A percentile compares a stretch with the other conserved stretches of the same genome.
Evolutionary conservation across 2,113 vertebrate genomes (phyloP).

Genomic region (Carassius carassius): DNA sequence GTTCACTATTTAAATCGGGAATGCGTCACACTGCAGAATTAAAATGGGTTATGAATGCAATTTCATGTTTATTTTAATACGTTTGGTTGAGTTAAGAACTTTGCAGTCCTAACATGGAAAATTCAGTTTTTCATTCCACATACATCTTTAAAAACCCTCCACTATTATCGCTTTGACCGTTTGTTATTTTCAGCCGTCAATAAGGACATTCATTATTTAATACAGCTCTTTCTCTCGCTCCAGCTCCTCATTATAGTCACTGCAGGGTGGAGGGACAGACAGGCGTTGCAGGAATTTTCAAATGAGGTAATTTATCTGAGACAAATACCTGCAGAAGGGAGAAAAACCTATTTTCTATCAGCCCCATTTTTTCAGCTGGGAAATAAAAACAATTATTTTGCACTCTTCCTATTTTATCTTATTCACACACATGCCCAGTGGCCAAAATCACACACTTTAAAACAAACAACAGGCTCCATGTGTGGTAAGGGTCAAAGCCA

Average conservation of each 20-base stretch:
- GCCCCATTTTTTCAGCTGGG: conserved; percentile 40
- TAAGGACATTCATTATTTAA: conserved; percentile 38
- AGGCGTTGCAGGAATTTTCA: conserved; percentile 57
- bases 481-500: not conserved
- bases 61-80: conserved; percentile 2
- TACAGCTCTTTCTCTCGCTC: conserved; percentile 44
- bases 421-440: conserved; percentile 16
- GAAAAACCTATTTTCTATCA: conserved; percentile 62
- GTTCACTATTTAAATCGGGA: not conserved
- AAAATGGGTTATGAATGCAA: not conserved
- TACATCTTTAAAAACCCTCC: not conserved
- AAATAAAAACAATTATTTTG: conserved; percentile 66
- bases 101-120: not conserved
- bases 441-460: not conserved
- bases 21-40: not conserved
- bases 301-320: conserved; percentile 67
- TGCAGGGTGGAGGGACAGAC: conserved; percentile 60
- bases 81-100: conserved; percentile 3
- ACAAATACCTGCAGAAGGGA: conserved; percentile 65
- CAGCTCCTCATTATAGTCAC: conserved; percentile 63
- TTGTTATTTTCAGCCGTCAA: conserved; percentile 20
- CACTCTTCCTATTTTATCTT: conserved; percentile 32
- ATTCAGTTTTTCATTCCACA: not conserved
- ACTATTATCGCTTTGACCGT: conserved; percentile 4
- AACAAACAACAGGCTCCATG: not conserved